Conservation (phyloP, 2,888 invertebrate species). For the Toxonevra muliebris region DNA sequence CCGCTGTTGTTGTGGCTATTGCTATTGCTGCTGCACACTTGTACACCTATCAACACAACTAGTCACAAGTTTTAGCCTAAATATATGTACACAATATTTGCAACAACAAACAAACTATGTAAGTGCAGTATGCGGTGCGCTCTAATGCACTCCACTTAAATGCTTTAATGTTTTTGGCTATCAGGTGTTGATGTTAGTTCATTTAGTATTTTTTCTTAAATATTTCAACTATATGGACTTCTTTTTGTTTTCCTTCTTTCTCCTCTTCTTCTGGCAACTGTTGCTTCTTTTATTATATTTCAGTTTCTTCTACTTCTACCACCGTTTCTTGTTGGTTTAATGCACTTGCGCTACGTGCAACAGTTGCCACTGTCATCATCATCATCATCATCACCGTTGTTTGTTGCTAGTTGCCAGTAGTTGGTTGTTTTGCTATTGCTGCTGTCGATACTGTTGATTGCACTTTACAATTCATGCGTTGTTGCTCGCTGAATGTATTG, state of each 20-base stretch:
- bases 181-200: constrained; percentile 62
- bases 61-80: no score
- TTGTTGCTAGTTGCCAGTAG: no score
- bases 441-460: no score
- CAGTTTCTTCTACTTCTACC: neutral
- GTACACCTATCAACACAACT: constrained; percentile 38
- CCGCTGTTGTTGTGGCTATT: constrained; percentile 1
- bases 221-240: neutral
- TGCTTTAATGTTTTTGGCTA: constrained; percentile 45
- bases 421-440: no score
- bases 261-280: no score
- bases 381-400: no score
- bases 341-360: no score
- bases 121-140: neutral
- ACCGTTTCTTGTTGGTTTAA: neutral
- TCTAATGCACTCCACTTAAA: constrained; percentile 4
- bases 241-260: neutral
- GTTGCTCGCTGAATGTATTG: no score
- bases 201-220: constrained; percentile 37
- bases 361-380: no score
- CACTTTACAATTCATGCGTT: no score
- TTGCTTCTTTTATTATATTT: neutral
- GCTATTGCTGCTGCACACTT: constrained; percentile 10
- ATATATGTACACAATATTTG: neutral
- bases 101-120: neutral